Conservation (phyloP, 2,888 invertebrate species). For the Encarsia formosa region DNA sequence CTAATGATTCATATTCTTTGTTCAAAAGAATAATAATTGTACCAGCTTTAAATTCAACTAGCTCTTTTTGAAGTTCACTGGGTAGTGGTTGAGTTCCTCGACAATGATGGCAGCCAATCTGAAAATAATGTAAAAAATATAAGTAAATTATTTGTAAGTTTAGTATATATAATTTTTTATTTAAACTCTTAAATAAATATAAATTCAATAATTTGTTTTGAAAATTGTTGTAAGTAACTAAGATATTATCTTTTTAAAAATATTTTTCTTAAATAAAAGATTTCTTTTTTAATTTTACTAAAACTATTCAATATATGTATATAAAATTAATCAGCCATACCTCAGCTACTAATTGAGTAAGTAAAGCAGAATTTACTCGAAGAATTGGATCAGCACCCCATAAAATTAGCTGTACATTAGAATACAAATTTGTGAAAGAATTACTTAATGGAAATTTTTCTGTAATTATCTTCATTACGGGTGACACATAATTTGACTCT, state of each 20-base stretch:
- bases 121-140: constrained; percentile 3
- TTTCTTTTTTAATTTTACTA: no score
- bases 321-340: constrained; percentile 30
- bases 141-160: no score
- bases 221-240: no score
- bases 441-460: constrained; percentile 33
- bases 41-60: constrained; percentile 42
- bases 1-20: constrained; percentile 32
- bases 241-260: no score
- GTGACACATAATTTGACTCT: constrained; percentile 36
- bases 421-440: constrained; percentile 38
- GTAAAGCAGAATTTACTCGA: constrained; percentile 39
- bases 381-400: constrained; percentile 43
- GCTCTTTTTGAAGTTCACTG: constrained; percentile 37
- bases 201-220: no score
- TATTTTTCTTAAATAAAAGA: no score
- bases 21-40: constrained; percentile 41
- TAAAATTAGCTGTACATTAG: constrained; percentile 41
- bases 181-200: neutral
- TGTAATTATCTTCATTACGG: constrained; percentile 34
- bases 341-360: constrained; percentile 41
- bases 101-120: constrained; percentile 49
- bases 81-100: constrained; percentile 42
- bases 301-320: no score
- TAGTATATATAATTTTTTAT: neutral